Evolutionary conservation across 2,888 invertebrate species (phyloP).

Genomic region (Lordiphosa fenestrarum): DNA sequence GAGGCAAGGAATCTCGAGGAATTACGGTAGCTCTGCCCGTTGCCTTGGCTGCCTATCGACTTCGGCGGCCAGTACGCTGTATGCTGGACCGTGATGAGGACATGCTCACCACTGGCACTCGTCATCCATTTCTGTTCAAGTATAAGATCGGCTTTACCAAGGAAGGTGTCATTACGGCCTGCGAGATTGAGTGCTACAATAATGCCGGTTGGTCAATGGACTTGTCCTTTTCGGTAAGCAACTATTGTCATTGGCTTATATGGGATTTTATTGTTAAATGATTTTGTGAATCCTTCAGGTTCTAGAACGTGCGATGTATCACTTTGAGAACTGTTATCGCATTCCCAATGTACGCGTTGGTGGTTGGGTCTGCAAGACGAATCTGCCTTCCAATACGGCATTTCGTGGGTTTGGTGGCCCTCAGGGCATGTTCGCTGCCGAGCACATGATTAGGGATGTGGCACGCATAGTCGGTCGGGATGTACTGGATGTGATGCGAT

Average conservation of each 20-base stretch:
- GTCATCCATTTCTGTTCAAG: constrained; percentile 3
- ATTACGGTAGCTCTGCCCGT: constrained; percentile 1
- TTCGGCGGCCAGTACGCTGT: neutral
- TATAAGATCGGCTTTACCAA: constrained; percentile 2
- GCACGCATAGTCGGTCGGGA: neutral
- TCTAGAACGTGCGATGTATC: constrained; percentile 1
- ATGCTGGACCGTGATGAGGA: constrained; percentile 8
- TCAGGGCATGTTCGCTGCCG: constrained; percentile 3
- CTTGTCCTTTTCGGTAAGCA: neutral
- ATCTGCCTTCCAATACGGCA: constrained; percentile 5
- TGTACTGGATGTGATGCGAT: neutral
- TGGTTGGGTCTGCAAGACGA: neutral
- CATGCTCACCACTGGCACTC: constrained; percentile 1
- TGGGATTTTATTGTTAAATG: too few species aligned
- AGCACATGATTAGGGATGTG: constrained; percentile 2
- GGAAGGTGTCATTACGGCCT: neutral
- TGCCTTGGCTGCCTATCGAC: neutral
- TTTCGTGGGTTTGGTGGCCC: constrained; percentile 8
- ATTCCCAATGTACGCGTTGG: constrained; percentile 1
- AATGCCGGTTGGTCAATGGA: constrained; percentile 1
- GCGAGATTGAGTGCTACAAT: neutral
- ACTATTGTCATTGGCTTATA: too few species aligned
- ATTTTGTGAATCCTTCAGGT: too few species aligned
- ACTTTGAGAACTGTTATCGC: constrained; percentile 4
- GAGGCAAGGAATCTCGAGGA: constrained; percentile 11